These are phyloP conservation scores for Saccopteryx bilineata DNA, from an alignment of 2,113 vertebrate genomes.

Conservation along the genomic window DNA sequence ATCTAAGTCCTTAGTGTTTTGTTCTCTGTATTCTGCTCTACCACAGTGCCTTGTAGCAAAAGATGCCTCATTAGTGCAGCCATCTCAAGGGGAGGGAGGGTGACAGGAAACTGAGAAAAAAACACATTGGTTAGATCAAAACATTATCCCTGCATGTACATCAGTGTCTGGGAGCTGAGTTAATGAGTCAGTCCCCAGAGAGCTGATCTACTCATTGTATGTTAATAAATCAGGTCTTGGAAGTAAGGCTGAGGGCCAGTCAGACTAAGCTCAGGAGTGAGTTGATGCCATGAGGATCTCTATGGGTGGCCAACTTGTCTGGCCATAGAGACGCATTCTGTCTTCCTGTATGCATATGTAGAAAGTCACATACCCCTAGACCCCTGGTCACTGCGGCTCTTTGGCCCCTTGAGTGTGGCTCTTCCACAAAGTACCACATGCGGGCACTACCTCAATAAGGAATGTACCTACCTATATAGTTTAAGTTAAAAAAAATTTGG, in stretches of 20 bases:
- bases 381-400: background rate
- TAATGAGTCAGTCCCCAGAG: slow-evolving; percentile 56
- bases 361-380: background rate
- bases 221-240: slow-evolving; percentile 28
- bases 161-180: background rate
- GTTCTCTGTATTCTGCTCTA: background rate
- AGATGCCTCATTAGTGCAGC: background rate
- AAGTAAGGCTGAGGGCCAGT: background rate
- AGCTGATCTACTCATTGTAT: background rate
- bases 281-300: background rate
- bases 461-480: too few species aligned
- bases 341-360: background rate
- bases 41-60: background rate
- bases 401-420: too few species aligned
- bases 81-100: slow-evolving; percentile 15
- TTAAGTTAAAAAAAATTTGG: too few species aligned
- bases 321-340: background rate
- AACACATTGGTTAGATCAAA: slow-evolving; percentile 17
- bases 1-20: background rate
- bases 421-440: too few species aligned
- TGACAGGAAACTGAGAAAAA: slow-evolving; percentile 53
- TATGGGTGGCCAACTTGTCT: background rate
- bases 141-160: background rate
- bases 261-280: slow-evolving; percentile 31
- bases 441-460: too few species aligned